These are phyloP conservation scores for Archaeoteleia sp. DNA, from an alignment of 2,888 invertebrate species.

Conservation along the genomic window DNA sequence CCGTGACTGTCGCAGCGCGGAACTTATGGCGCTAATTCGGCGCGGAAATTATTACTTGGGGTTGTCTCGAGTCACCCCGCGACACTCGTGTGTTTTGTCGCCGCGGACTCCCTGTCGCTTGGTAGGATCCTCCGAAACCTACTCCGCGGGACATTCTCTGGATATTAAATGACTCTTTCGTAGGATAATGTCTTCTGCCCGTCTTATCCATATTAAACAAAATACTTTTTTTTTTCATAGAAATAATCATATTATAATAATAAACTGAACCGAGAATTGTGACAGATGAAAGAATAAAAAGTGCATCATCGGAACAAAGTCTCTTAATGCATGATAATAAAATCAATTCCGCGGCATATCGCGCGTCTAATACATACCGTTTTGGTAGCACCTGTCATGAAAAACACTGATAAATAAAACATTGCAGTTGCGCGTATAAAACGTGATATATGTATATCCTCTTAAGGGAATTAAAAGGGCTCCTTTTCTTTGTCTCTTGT, in stretches of 20 bases:
- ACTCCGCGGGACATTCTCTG: conserved; percentile 53
- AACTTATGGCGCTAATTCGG: conserved; percentile 74
- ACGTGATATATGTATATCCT: conserved; percentile 24
- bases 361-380: conserved; percentile 47
- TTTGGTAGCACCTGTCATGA: conserved; percentile 35
- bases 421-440: conserved; percentile 23
- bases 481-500: conserved; percentile 58
- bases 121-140: conserved; percentile 25
- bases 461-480: conserved; percentile 59
- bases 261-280: too few species aligned
- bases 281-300: too few species aligned
- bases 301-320: too few species aligned
- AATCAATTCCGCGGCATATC: conserved; percentile 44
- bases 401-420: conserved; percentile 50
- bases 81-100: conserved; percentile 67
- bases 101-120: conserved; percentile 55
- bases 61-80: conserved; percentile 63
- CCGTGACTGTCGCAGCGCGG: conserved; percentile 69
- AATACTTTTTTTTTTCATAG: too few species aligned
- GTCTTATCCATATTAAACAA: too few species aligned
- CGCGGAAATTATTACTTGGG: conserved; percentile 71
- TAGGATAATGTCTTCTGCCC: conserved; percentile 29
- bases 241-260: too few species aligned
- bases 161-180: conserved; percentile 51
- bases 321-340: conserved; percentile 51